phyloP scores from a whole-genome alignment of 2,113 vertebrate species.

The Percina caprodes region DNA sequence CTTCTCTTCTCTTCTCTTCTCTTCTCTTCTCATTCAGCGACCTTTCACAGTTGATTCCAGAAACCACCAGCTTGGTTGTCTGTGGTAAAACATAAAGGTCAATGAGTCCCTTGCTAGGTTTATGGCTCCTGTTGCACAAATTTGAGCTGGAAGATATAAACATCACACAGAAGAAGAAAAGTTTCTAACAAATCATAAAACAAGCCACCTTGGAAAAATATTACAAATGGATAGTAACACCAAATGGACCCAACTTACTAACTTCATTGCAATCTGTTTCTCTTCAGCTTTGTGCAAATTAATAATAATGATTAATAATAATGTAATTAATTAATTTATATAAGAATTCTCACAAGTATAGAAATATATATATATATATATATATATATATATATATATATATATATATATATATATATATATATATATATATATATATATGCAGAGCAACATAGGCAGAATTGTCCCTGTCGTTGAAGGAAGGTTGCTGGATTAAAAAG shows the following conservation, averaged over 20 bases:
- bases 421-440: too few species aligned
- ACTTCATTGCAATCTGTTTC: background rate
- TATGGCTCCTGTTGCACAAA: background rate
- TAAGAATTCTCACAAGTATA: too few species aligned
- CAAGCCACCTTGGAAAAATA: background rate
- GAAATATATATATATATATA: too few species aligned
- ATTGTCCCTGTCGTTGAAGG: background rate
- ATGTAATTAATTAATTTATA: too few species aligned
- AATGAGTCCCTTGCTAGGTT: background rate
- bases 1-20: background rate
- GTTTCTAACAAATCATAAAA: background rate
- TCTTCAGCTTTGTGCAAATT: background rate
- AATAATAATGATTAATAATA: too few species aligned
- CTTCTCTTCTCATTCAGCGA: background rate
- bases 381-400: too few species aligned
- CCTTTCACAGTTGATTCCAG: background rate
- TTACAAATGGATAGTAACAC: background rate
- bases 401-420: too few species aligned
- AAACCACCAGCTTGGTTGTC: background rate
- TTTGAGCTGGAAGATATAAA: background rate
- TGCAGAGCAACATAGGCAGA: background rate
- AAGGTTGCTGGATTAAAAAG: too few species aligned
- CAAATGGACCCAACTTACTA: background rate
- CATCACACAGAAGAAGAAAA: background rate
- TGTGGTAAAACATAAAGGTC: background rate